A percentile compares a stretch with the other conserved stretches of the same genome.
phyloP scores from a whole-genome alignment of 1,140 invertebrate genomes.

The Drosophila lini region DNA sequence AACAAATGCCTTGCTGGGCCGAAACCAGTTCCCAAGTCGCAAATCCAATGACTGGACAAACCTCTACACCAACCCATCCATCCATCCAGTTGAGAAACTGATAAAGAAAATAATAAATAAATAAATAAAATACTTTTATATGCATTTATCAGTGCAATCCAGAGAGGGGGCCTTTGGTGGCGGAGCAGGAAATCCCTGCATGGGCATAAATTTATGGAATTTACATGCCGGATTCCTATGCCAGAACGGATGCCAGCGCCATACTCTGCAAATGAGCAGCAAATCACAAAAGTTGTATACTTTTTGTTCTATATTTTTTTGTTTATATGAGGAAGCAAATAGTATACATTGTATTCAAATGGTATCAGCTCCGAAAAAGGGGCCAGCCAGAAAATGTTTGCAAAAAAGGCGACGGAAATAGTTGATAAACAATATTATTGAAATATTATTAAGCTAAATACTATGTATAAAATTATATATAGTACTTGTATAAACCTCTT shows the following conservation, averaged over 20 bases:
- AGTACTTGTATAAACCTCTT: background rate
- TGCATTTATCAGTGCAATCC: conserved; percentile 34
- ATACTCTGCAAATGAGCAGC: conserved; percentile 30
- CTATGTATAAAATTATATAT: background rate
- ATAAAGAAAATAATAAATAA: conserved; percentile 53
- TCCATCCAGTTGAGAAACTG: conserved; percentile 23
- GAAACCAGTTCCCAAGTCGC: conserved; percentile 40
- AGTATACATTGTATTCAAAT: conserved; percentile 6
- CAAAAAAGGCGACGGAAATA: background rate
- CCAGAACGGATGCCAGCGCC: conserved; percentile 43
- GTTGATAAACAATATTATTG: background rate
- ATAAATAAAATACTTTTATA: conserved; percentile 18
- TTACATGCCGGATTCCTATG: conserved; percentile 43
- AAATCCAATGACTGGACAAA: conserved; percentile 44
- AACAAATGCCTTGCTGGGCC: conserved; percentile 52
- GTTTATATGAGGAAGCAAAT: conserved; percentile 19
- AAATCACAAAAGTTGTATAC: conserved; percentile 31
- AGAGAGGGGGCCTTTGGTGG: background rate
- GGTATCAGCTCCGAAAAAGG: background rate
- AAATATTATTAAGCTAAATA: background rate
- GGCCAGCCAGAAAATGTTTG: background rate
- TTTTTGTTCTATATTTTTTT: conserved; percentile 20
- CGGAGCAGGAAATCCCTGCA: conserved; percentile 40
- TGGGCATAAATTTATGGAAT: conserved; percentile 58
- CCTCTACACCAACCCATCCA: conserved; percentile 18